Base-by-base conservation (phyloP, 2,113 vertebrate genomes). In the Rhinopithecus roxellana region DNA sequence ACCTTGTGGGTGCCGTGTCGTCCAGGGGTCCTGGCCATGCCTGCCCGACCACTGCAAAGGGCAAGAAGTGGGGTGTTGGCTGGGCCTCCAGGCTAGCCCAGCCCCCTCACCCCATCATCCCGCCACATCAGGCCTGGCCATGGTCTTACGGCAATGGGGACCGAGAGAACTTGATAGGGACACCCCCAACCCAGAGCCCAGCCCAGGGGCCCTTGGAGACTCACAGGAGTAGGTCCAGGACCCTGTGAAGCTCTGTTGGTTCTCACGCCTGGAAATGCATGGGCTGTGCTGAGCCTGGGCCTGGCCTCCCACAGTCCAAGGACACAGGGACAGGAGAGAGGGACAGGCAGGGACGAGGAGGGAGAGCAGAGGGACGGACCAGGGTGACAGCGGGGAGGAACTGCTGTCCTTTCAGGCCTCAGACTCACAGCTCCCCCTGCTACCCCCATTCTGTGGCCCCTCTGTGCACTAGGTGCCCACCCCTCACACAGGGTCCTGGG, bases 181-280 rank as follows among this genome's bases (percentile, higher is more conserved):
- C 27, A 9, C 43, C 32, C 67, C 79, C 74, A 40, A 2, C 93
- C 25, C 0, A 3, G 0, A 91, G 64, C 67, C 84, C 86, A 6
- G n/a, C 8, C 82, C 48, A 50, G 2, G 2, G 43, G 14, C 40
- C 64, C 69, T 12, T 25, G 1, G 16, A 4, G 83, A 99, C 98
- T 99, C 97, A 99, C 99, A 10, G 77, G 90, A 89, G 9, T 67
- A 95, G 84, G 98, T 96, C 30, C 91, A 97, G 17, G 97, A 59
- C 96, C 97, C 97, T 0, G 96, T 88, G 57, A 98, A 98, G 0
- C 80, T 94, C 79, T 48, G 97, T 30, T 55, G 97, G 0, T 55
- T 77, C 79, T 95, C 95, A 0, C 96, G 69, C 88, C 99, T 99
- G 97, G 13, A 97, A 96, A 98, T 61, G 85, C 0, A 95, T 0